Evolutionary conservation across 2,113 vertebrate species (phyloP).

Genomic region (Sphyrna mokarran): DNA sequence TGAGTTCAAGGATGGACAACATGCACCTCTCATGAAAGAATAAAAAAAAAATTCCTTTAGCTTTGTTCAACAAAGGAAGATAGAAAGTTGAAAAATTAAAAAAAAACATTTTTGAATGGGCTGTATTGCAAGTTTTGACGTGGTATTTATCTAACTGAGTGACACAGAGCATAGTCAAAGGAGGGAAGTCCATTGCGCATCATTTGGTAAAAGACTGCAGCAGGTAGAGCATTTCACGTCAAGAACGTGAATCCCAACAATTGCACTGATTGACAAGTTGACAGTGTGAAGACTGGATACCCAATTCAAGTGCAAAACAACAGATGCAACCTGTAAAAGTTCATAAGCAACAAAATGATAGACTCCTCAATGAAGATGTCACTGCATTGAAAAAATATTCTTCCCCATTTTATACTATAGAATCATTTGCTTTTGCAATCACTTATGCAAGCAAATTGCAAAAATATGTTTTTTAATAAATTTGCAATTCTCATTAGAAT

Average conservation of each 20-base stretch:
- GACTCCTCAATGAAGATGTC: conserved; percentile 16
- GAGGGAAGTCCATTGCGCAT: neutral
- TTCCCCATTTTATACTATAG: neutral
- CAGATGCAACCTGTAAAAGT: neutral
- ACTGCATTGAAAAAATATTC: neutral
- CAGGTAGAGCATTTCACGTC: neutral
- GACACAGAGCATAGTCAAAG: neutral
- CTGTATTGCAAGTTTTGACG: neutral
- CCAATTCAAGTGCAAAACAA: conserved; percentile 7
- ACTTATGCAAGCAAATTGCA: conserved; percentile 31
- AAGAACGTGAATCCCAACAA: neutral
- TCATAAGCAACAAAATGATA: neutral
- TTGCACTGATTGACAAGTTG: neutral
- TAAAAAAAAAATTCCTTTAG: neutral
- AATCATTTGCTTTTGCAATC: conserved; percentile 22
- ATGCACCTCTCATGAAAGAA: too few relatives aligned
- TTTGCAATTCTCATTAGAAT: neutral
- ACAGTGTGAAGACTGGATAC: neutral
- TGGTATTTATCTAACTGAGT: conserved; percentile 6
- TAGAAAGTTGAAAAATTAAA: neutral
- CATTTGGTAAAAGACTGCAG: neutral
- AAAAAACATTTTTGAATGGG: neutral
- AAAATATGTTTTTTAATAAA: conserved; percentile 34
- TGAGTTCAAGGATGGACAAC: neutral
- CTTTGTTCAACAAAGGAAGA: neutral